Conservation (phyloP, 2,797 vertebrate genomes). For the Otus scops region DNA sequence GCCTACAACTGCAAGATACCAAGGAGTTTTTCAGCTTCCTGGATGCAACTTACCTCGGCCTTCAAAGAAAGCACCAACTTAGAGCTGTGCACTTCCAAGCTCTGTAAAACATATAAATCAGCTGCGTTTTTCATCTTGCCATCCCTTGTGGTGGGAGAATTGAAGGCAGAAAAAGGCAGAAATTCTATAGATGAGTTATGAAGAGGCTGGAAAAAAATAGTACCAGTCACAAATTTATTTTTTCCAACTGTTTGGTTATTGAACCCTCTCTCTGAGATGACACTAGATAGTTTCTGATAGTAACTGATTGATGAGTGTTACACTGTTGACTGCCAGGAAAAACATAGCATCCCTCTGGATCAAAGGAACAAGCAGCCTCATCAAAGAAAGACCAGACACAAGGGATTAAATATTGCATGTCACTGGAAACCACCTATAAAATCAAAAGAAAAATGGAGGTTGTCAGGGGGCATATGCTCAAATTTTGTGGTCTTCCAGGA, state of each 20-base stretch:
- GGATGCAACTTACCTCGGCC: neutral
- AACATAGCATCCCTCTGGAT: conserved; percentile 17
- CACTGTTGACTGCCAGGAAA: neutral
- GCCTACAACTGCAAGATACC: neutral
- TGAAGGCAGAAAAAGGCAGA: neutral
- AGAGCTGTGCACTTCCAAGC: neutral
- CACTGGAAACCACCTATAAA: conserved; percentile 1
- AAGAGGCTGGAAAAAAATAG: neutral
- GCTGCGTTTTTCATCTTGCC: neutral
- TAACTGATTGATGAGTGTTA: conserved; percentile 9
- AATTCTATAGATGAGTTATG: neutral
- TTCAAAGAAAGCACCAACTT: neutral
- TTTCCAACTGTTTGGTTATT: neutral
- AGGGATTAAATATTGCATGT: conserved; percentile 22
- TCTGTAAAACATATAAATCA: neutral
- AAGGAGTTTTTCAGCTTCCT: neutral
- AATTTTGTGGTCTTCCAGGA: neutral
- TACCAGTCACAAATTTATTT: neutral
- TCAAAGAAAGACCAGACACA: conserved; percentile 39
- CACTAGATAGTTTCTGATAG: neutral
- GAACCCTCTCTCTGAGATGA: conserved; percentile 22
- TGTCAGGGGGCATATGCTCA: neutral
- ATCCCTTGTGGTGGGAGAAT: neutral
- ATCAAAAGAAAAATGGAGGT: neutral
- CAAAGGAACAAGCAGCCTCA: conserved; percentile 59